Evolutionary conservation across 2,888 invertebrate species (phyloP).

Genomic region (Temnothorax rugatulus): DNA sequence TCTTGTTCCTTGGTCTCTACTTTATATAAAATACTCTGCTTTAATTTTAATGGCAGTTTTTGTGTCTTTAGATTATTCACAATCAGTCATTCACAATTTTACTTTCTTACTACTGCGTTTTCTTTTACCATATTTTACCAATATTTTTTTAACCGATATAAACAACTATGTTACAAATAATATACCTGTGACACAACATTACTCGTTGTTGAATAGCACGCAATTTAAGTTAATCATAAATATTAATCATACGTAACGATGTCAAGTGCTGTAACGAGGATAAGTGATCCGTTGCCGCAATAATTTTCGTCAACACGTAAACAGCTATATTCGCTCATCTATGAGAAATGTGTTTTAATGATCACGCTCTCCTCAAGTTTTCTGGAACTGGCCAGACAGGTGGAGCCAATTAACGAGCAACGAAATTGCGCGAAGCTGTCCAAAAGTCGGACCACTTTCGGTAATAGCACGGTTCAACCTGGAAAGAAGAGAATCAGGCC

Average conservation of each 20-base stretch:
- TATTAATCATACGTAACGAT: conserved; percentile 18
- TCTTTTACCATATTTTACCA: too few species aligned
- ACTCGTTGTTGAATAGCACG: neutral
- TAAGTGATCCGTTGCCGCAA: conserved; percentile 26
- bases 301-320: conserved; percentile 26
- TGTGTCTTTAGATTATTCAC: neutral
- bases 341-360: conserved; percentile 26
- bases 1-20: neutral
- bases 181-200: neutral
- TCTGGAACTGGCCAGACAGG: conserved; percentile 49
- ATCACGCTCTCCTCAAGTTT: conserved; percentile 7
- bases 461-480: conserved; percentile 43
- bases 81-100: neutral
- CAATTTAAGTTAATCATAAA: conserved; percentile 20
- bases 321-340: conserved; percentile 25
- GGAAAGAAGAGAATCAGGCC: conserved; percentile 3
- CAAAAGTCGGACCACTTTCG: conserved; percentile 63
- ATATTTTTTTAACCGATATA: neutral
- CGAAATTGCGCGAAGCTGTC: conserved; percentile 49
- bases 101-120: neutral
- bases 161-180: neutral
- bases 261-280: conserved; percentile 10
- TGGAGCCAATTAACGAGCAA: conserved; percentile 55
- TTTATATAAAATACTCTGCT: neutral
- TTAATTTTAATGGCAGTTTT: neutral